Base-by-base conservation (phyloP, 2,888 invertebrate species). In the Rhyacophila evoluta region DNA sequence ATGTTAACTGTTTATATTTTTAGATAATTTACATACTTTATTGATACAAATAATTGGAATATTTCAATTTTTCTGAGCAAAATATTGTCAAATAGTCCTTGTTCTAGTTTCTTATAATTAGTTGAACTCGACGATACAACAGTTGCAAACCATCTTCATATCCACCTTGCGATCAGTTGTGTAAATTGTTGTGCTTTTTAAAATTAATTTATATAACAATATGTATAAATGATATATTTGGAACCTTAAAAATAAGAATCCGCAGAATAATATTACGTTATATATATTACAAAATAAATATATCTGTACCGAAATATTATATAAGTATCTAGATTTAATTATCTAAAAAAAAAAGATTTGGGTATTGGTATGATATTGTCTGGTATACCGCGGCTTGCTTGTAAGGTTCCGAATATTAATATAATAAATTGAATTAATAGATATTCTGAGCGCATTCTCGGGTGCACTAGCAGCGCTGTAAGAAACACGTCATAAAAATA, bases 391-490 rank as follows among this genome's bases (percentile, higher is more conserved):
- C 12, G 0, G 25, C 6, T 55, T 55, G 55, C 19, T 55, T 55
- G 15, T 0, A 55, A 55, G 25, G 19, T 55, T 10, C 55, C 19
- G 19, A 55, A 55, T 55, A 55, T 55, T 19, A 55, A 55, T 19
- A 2, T 25, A 55, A 55, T 19, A 55, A 55, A 25, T 55, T 55
- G 5, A 55, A 55, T 55, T 55, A 55, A 55, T 55, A n/a, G 10
- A 55, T 55, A 55, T 19, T 71, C 12, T 71, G 33, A 78, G 74
- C 75, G 78, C 78, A 78, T 78, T 78, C 78, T 71, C 75, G 70
- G 75, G 75, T 78, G 78, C 78, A 78, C 55, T 55, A 55, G 55
- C 55, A 55, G 55, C 68, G 77, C 77, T 77, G 77, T 77, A 77
- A 77, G 73, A 77, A 19, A 73, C 72, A 67, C 33, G 19, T 55